A percentile compares a stretch with the other conserved stretches of the same genome.
phyloP scores from a whole-genome alignment of 2,797 vertebrate genomes.

The Mormyrus proboscirostris region DNA sequence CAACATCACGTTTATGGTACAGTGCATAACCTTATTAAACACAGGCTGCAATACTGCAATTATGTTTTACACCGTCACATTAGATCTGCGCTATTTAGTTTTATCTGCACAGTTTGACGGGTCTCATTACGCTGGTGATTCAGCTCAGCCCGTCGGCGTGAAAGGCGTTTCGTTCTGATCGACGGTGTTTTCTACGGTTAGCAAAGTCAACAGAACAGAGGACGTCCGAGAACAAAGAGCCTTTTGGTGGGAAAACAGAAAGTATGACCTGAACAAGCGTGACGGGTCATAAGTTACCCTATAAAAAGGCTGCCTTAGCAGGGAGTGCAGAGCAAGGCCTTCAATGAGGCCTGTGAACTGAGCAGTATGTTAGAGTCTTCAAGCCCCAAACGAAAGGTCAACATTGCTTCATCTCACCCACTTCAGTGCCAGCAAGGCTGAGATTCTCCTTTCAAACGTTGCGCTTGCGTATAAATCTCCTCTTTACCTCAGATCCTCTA shows the following conservation, averaged over 20 bases:
- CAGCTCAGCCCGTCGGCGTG: not conserved
- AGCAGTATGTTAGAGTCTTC: not conserved
- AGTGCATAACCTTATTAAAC: not conserved
- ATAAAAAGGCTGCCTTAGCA: not conserved
- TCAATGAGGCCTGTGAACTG: not conserved
- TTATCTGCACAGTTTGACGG: not conserved
- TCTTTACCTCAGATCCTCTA: not conserved
- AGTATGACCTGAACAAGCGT: not conserved
- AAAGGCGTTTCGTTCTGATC: not conserved
- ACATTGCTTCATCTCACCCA: not conserved
- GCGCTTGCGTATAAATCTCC: not conserved
- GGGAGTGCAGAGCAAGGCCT: not conserved
- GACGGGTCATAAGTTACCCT: not conserved
- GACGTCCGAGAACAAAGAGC: not conserved
- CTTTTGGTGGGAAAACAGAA: not conserved
- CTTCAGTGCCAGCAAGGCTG: not conserved
- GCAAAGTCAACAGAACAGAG: conserved; percentile 4
- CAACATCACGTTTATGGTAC: not conserved
- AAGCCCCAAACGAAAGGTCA: not conserved
- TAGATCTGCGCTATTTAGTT: not conserved
- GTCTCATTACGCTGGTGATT: not conserved
- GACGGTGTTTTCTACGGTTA: not conserved
- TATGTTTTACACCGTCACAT: not conserved
- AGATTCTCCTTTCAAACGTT: not conserved
- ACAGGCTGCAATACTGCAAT: not conserved